Evolutionary conservation across 2,797 vertebrate genomes (phyloP), one percentile per base, ranked within the genome.

Genomic region (Channallabes apus): DNA sequence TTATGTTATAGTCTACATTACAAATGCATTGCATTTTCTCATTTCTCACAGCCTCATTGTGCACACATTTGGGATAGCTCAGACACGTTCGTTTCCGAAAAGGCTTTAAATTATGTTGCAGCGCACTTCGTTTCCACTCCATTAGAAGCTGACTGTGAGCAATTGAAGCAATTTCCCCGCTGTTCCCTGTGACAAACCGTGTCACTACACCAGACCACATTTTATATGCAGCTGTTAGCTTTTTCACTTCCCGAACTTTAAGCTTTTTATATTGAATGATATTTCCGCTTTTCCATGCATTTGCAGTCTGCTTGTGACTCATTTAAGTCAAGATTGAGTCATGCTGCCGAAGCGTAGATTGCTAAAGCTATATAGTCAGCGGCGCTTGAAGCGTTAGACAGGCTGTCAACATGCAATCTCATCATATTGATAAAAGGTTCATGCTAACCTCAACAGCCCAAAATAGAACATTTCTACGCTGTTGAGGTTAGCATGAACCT

Each of bases 71-170:
- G 46, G 41, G 41, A 80, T 15, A 18, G 62, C 22, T 54, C 59
- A 38, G 68, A 9, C 24, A 6, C 58, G 56, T 85, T 82, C 68
- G 20, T 61, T 73, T 83, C 68, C 51, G 56, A 82, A 84, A 78
- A 58, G 58, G 29, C 20, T 54, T 69, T 82, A 72, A 84, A 86
- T 82, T 41, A 65, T 68, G 58, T 86, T 51, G 83, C 62, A 17
- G 61, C 65, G 14, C 76, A 27, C 46, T 82, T 79, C 32, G 8
- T 87, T 87, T 84, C 67, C 82, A 88, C 67, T 69, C 73, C 82
- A 82, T 89, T 88, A 88, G 80, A 58, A 84, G 82, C 72, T 67
- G 77, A 76, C 86, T 67, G 18, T 85, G 83, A 87, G 80, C 83
- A 85, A 87, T 56, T 82, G 81, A 46, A 72, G 71, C 84, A 69